Percentiles rank a stretch among this genome's conserved stretches.
phyloP scores from a whole-genome alignment of 2,113 vertebrate species.

The Coryphaenoides rupestris region DNA sequence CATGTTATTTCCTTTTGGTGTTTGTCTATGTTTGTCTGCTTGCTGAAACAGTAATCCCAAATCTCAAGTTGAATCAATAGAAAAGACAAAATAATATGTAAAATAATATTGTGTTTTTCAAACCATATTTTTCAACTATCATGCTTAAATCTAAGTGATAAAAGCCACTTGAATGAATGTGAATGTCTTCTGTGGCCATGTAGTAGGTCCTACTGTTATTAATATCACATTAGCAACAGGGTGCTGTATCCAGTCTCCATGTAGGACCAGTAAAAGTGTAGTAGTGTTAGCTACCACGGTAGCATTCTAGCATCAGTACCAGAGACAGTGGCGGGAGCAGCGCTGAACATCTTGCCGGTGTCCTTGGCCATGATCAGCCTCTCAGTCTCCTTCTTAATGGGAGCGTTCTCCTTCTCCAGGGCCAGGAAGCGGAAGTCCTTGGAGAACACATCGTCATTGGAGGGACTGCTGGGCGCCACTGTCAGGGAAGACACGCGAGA shows the following conservation, averaged over 20 bases:
- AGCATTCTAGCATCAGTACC: conserved; percentile 28
- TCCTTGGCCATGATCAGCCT: conserved; percentile 86
- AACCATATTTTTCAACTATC: too few relatives aligned
- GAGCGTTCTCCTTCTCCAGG: conserved; percentile 83
- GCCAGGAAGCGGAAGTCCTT: conserved; percentile 75
- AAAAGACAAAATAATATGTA: background rate
- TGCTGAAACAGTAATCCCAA: too few relatives aligned
- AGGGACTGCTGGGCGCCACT: conserved; percentile 68
- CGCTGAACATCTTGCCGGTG: conserved; percentile 86
- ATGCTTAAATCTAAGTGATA: too few relatives aligned
- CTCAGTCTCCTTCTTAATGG: conserved; percentile 85
- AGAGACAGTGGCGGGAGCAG: conserved; percentile 47
- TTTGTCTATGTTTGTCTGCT: too few relatives aligned
- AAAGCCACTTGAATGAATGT: too few relatives aligned
- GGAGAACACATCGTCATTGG: conserved; percentile 72
- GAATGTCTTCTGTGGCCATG: too few relatives aligned
- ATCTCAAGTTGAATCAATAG: background rate
- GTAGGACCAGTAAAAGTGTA: too few relatives aligned
- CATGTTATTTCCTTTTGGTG: background rate
- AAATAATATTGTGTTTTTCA: background rate
- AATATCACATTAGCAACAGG: too few relatives aligned
- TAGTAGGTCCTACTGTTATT: too few relatives aligned
- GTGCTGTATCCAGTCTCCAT: too few relatives aligned
- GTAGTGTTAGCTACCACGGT: too few relatives aligned
- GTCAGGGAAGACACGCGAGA: background rate